Base-by-base conservation (phyloP, 2,888 invertebrate species). In the Ormyrus labotus region DNA sequence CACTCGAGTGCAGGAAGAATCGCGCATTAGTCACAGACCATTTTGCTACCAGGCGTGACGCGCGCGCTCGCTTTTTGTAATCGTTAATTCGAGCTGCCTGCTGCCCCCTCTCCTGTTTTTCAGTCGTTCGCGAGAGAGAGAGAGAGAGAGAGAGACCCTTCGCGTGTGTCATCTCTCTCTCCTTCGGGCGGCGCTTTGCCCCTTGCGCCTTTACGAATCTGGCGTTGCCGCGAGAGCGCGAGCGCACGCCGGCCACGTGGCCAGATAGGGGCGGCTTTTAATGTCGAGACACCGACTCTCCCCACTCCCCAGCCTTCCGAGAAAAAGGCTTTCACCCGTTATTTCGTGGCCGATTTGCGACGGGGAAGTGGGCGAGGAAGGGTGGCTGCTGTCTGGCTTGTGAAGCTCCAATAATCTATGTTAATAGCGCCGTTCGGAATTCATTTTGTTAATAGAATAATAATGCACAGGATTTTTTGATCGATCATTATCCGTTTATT, bases 41-140 rank as follows among this genome's bases (percentile, higher is more conserved):
- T 90, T 90, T 90, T 90, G 87, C 87, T 86, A 90, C 87, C 89
- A 89, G 89, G 88, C 90, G 90, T 90, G 90, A 90, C 90, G 89
- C 51, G 53, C 53, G 64, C 75, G 82, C 82, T 81, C 83, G 83
- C 84, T 84, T 84, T 85, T 84, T 85, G 84, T 85, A 85, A 87
- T 87, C 87, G 87, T 88, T 88, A 87, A 88, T 88, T 88, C 85
- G 85, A 86, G 84, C 85, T 76, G 55, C 61, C 19, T 57, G 9
- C 19, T 19, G 58, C 67, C 55, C 74, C 71, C 64, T 7, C 10
- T 55, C 61, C 50, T 50, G 74, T 79, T 82, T 69, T 57, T 73
- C 57, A 63, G 63, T 63, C 19, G 6, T n/a, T 50, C 60, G 67
- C n/a, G 60, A 34, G 50, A 19, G n/a, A 19, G 19, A 19, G 19